phyloP scores from a whole-genome alignment of 2,797 vertebrate species.

The Cynodonichthys magdalenae region DNA sequence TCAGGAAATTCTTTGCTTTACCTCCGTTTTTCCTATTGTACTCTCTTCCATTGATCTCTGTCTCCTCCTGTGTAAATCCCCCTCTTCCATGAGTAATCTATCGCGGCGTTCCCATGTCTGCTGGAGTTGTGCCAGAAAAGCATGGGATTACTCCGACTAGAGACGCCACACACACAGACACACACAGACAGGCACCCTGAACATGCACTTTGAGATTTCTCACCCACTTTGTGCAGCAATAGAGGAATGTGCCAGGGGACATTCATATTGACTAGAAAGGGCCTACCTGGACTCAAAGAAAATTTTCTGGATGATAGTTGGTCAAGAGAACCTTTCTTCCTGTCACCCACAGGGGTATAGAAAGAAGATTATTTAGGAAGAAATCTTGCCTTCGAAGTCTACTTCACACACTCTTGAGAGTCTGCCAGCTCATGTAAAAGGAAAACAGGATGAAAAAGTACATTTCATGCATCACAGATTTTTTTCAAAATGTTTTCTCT shows the following conservation, averaged over 20 bases:
- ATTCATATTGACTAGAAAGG: constrained; percentile 34
- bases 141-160: constrained; percentile 63
- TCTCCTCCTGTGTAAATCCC: constrained; percentile 67
- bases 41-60: constrained; percentile 58
- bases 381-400: constrained; percentile 19
- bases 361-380: constrained; percentile 38
- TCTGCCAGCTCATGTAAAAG: constrained; percentile 21
- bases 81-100: constrained; percentile 66
- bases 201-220: constrained; percentile 42
- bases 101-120: constrained; percentile 70
- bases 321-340: constrained; percentile 40
- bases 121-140: constrained; percentile 67
- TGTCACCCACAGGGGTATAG: constrained; percentile 16
- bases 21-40: constrained; percentile 45
- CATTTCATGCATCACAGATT: not conserved
- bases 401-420: constrained; percentile 46
- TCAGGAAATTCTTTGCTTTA: constrained; percentile 50
- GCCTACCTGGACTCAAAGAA: constrained; percentile 37
- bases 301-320: constrained; percentile 25
- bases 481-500: not conserved
- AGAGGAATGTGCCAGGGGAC: constrained; percentile 46
- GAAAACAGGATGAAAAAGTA: constrained; percentile 14
- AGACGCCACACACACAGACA: constrained; percentile 34
- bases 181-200: constrained; percentile 26
- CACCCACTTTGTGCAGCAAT: constrained; percentile 35